Conservation (phyloP, 2,113 vertebrate species). For the Peromyscus californicus region DNA sequence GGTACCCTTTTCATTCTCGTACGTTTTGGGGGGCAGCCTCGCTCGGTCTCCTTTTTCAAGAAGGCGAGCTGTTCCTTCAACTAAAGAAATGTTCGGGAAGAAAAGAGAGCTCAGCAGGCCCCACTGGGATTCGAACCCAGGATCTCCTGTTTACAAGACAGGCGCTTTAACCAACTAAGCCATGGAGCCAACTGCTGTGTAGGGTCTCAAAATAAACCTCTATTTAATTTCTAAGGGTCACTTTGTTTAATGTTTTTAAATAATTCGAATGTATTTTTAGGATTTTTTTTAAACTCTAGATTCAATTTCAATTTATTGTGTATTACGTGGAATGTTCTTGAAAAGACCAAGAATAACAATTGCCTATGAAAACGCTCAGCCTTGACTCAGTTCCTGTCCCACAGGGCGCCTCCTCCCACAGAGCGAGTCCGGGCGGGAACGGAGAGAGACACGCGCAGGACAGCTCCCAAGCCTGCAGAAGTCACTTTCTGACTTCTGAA, state of each 20-base stretch:
- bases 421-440: background rate
- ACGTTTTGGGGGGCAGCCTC: too few relatives aligned
- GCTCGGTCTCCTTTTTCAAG: background rate
- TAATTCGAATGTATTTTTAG: background rate
- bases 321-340: background rate
- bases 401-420: background rate
- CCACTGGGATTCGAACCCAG: slow-evolving; percentile 67
- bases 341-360: background rate
- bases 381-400: background rate
- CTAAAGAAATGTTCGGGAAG: fast-evolving
- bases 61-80: background rate
- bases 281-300: background rate
- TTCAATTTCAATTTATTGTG: background rate
- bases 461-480: too few relatives aligned
- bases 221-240: background rate
- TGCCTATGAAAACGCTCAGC: background rate
- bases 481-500: background rate
- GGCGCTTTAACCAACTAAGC: slow-evolving; percentile 63
- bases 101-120: background rate
- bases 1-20: background rate
- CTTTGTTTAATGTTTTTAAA: background rate
- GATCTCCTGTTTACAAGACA: slow-evolving; percentile 66
- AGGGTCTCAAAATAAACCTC: fast-evolving
- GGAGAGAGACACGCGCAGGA: too few relatives aligned
- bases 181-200: background rate